phyloP scores from a whole-genome alignment of 2,888 invertebrate species.

The Ophion slaviceki region DNA sequence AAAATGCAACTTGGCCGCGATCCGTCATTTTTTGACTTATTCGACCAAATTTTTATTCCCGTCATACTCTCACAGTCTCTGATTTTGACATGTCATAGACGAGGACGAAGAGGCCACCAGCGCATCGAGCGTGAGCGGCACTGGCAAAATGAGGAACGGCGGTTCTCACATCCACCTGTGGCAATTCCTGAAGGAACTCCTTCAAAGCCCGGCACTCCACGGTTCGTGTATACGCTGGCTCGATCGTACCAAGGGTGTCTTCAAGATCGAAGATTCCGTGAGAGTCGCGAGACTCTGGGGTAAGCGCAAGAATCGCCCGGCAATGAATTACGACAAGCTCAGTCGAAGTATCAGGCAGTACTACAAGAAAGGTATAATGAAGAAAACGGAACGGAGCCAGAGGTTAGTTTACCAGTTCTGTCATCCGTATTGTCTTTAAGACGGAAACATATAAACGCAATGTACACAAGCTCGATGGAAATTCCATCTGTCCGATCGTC shows the following conservation, averaged over 20 bases:
- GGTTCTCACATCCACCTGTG: slow-evolving; percentile 98
- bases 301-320: slow-evolving; percentile 97
- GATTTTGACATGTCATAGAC: slow-evolving; percentile 83
- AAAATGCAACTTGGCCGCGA: too few species aligned
- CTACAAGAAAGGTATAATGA: slow-evolving; percentile 99
- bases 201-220: slow-evolving; percentile 94
- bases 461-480: slow-evolving; percentile 56
- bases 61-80: slow-evolving; percentile 26
- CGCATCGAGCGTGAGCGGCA: slow-evolving; percentile 40
- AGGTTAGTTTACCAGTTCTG: slow-evolving; percentile 99
- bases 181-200: slow-evolving; percentile 98
- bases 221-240: slow-evolving; percentile 99
- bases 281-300: slow-evolving; percentile 99
- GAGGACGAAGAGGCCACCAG: slow-evolving; percentile 85
- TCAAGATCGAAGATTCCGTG: slow-evolving; percentile 99
- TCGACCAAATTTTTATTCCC: neutral
- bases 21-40: too few species aligned
- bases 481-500: slow-evolving; percentile 31
- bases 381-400: slow-evolving; percentile 99
- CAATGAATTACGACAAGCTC: slow-evolving; percentile 99
- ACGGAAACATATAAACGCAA: neutral
- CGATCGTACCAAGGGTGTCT: slow-evolving; percentile 96
- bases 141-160: slow-evolving; percentile 82
- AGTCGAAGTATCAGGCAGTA: slow-evolving; percentile 99
- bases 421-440: slow-evolving; percentile 94